Conservation (phyloP, 2,113 vertebrate genomes). For the Anguilla rostrata region DNA sequence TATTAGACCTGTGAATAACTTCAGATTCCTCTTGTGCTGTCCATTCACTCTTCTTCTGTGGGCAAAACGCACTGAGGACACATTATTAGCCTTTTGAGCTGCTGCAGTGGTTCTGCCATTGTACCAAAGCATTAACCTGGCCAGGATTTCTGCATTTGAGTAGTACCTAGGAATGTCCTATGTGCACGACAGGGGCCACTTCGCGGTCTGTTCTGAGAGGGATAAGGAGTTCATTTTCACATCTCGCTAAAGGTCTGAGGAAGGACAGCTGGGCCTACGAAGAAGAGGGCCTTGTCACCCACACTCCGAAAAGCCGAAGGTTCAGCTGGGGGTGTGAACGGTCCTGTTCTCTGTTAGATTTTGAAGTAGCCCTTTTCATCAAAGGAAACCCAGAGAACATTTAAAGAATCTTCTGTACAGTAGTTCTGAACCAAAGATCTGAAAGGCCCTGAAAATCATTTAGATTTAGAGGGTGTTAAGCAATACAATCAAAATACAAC, state of each 20-base stretch:
- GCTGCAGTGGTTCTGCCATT: constrained; percentile 11
- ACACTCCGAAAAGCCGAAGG: background rate
- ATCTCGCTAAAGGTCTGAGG: constrained; percentile 14
- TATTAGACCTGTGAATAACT: constrained; percentile 63
- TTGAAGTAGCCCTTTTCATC: constrained; percentile 14
- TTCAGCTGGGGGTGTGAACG: constrained; percentile 4
- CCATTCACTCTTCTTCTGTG: constrained; percentile 15
- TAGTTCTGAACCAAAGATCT: constrained; percentile 14
- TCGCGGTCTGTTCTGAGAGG: constrained; percentile 15
- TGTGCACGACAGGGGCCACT: constrained; percentile 18
- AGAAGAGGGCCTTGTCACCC: background rate
- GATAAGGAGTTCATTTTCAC: constrained; percentile 11
- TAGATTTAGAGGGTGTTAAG: background rate
- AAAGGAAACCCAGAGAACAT: constrained; percentile 10
- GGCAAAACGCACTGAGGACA: background rate
- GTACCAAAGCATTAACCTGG: constrained; percentile 26
- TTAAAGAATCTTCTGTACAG: background rate
- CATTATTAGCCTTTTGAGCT: constrained; percentile 15
- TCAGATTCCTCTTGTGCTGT: constrained; percentile 38
- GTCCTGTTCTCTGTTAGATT: background rate
- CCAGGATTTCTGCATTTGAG: constrained; percentile 19
- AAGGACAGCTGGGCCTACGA: constrained; percentile 20
- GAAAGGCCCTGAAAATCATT: background rate
- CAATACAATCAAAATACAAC: background rate
- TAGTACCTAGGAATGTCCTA: constrained; percentile 24